Percentiles rank a stretch among this genome's conserved stretches.
Evolutionary conservation across 2,888 invertebrate genomes (phyloP).

Genomic region (Scaptomyza tumidula): DNA sequence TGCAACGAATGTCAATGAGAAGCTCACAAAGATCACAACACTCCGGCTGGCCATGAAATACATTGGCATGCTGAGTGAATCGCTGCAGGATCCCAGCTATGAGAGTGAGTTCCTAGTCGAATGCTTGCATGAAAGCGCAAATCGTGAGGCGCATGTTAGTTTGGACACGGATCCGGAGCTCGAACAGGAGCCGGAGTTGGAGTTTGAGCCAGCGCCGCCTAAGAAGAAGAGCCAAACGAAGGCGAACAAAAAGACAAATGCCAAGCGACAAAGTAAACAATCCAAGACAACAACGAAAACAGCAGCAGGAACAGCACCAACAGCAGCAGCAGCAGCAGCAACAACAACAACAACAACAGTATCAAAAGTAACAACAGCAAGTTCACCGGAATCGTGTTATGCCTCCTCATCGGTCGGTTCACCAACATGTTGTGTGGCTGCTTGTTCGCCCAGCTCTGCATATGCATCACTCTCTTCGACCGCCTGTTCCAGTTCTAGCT

Average conservation of each 20-base stretch:
- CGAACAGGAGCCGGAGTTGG: slow-evolving; percentile 35
- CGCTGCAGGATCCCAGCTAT: slow-evolving; percentile 85
- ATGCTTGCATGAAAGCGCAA: slow-evolving; percentile 71
- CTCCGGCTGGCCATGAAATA: slow-evolving; percentile 94
- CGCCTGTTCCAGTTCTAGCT: slow-evolving; percentile 45
- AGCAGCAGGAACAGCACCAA: slow-evolving; percentile 4
- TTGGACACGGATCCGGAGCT: slow-evolving; percentile 45
- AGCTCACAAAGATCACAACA: slow-evolving; percentile 95
- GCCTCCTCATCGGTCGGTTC: slow-evolving; percentile 68
- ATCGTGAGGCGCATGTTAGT: slow-evolving; percentile 46
- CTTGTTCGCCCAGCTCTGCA: slow-evolving; percentile 65
- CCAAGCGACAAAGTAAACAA: slow-evolving; percentile 58
- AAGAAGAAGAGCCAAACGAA: slow-evolving; percentile 47
- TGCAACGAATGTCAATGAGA: slow-evolving; percentile 88
- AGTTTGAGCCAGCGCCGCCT: slow-evolving; percentile 26
- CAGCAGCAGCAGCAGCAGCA: slow-evolving; percentile 10
- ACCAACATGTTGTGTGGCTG: slow-evolving; percentile 61
- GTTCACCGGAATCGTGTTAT: slow-evolving; percentile 69
- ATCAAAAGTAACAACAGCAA: slow-evolving; percentile 24
- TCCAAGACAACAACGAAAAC: slow-evolving; percentile 27
- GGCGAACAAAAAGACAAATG: slow-evolving; percentile 46
- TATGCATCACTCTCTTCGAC: slow-evolving; percentile 70
- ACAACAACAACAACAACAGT: slow-evolving; percentile 25
- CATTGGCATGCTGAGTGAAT: slow-evolving; percentile 90
- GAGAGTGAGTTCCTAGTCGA: slow-evolving; percentile 78